These are phyloP conservation scores for Urocolius indicus DNA, from an alignment of 2,113 vertebrate genomes.

Conservation along the genomic window DNA sequence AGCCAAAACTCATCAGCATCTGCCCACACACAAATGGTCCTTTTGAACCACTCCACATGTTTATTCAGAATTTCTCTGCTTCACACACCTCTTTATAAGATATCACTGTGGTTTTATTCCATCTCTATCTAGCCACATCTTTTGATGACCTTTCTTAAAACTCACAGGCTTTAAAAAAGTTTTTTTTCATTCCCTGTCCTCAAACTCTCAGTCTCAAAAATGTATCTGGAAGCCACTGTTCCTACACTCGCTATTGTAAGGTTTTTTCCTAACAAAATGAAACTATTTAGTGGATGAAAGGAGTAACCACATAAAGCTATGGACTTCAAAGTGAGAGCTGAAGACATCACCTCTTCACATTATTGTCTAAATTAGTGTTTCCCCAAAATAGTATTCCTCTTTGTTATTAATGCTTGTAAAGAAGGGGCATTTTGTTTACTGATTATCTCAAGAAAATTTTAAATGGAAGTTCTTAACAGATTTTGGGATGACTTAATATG, in stretches of 20 bases:
- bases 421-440: background rate
- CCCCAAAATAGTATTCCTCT: background rate
- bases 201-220: background rate
- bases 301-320: background rate
- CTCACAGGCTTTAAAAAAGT: background rate
- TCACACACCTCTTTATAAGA: background rate
- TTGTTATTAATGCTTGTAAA: background rate
- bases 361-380: background rate
- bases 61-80: background rate
- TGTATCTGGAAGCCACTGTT: background rate
- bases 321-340: background rate
- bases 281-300: background rate
- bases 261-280: background rate
- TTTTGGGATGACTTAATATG: background rate
- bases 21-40: fast-evolving
- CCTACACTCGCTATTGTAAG: fast-evolving
- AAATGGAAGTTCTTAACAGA: background rate
- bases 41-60: background rate
- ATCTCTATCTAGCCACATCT: background rate
- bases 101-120: background rate
- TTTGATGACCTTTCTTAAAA: background rate
- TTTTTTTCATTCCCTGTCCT: background rate
- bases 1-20: background rate
- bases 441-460: background rate
- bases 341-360: background rate